Base-by-base conservation (phyloP, 1,140 invertebrate species). In the Myzus persicae region DNA sequence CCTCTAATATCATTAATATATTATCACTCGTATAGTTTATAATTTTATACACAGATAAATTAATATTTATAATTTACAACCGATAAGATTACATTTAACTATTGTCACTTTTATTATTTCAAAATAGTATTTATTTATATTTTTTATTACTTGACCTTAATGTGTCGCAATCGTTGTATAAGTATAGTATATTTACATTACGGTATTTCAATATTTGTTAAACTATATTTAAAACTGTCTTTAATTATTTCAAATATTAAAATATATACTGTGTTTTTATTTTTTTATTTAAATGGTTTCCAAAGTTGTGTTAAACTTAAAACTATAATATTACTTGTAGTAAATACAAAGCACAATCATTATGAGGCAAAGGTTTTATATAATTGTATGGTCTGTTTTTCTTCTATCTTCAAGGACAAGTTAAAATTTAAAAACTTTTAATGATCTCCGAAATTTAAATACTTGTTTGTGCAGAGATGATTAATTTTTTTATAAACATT, bases 111-210 rank as follows among this genome's bases (percentile, higher is more conserved):
- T 31, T 46, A 46, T 48, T 76, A 76, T 76, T 76, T 76, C 59
- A 76, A 76, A 76, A 76, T 76, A 76, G 31, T n/a, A n/a, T 76
- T 76, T 76, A 76, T n/a, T 76, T 76, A 76, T 76, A 76, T 76
- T n/a, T 76, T 76, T 76, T 76, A 76, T 76, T n/a, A 76, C n/a
- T 76, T 76, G 59, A 76, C 59, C 59, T 76, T 76, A 76, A 76
- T 76, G n/a, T 76, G 31, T 76, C 14, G 31, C 31, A 76, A 76
- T 67, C 11, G 14, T 76, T 14, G 31, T n/a, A n/a, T 67, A 67
- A n/a, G 14, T 67, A 31, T 59, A 67, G 11, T 67, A n/a, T 14
- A n/a, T 51, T 22, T 67, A 67, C 5, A 67, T n/a, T n/a, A n/a
- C 59, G 31, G 20, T 76, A 76, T 76, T 76, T n/a, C n/a, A 76